phyloP scores from a whole-genome alignment of 2,113 vertebrate genomes.

The Arizona elegans region DNA sequence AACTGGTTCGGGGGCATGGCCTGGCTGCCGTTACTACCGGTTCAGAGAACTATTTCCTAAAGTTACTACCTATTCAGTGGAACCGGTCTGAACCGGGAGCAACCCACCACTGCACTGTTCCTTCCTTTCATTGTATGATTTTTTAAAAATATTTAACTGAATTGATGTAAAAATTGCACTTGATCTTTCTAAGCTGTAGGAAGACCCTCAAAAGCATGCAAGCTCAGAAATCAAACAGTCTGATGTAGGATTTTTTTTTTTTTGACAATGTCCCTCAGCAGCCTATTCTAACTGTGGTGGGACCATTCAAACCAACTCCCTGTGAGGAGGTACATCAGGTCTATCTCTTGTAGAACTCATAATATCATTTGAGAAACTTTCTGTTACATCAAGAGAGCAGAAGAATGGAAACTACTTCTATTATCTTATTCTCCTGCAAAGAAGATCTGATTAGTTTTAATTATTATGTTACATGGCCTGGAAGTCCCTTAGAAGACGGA shows the following conservation, averaged over 20 bases:
- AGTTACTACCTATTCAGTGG: too few species aligned
- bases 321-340: background rate
- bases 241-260: background rate
- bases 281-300: background rate
- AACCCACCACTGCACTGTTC: background rate
- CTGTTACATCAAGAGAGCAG: background rate
- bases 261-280: background rate
- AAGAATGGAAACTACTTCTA: background rate
- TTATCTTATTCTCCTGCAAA: background rate
- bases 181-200: background rate
- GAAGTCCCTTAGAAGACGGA: background rate
- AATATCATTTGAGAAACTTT: background rate
- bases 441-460: background rate
- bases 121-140: conserved; percentile 6
- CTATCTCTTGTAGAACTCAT: background rate
- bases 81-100: too few species aligned
- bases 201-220: background rate
- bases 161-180: background rate
- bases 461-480: background rate
- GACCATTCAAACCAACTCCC: background rate
- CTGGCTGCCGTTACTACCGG: too few species aligned
- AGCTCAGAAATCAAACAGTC: background rate
- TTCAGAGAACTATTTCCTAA: too few species aligned
- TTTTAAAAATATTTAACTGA: background rate
- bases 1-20: too few species aligned